Evolutionary conservation across 1,140 invertebrate species (phyloP), one percentile per base, ranked within the genome.

Genomic region (Trialeurodes vaporariorum): DNA sequence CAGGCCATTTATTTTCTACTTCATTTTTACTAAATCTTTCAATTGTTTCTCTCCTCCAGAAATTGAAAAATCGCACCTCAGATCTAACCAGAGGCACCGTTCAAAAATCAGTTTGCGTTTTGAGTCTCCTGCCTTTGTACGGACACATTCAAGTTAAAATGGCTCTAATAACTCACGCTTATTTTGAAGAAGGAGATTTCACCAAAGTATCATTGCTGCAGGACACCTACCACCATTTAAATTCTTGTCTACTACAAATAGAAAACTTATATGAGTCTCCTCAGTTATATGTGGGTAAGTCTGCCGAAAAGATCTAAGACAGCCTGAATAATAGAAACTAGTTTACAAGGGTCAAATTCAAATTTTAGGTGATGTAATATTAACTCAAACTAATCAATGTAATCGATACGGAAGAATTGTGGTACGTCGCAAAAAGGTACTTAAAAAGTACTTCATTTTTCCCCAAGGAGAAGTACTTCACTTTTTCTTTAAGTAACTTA

Each of bases 41-140:
- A 61, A 49, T 66, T 67, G 61, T 71, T 70, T 75, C 68, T 72
- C 67, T 73, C 65, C 81, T 82, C 64, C 75, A 96, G 91, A 90
- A 94, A 85, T 81, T 98, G 26, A 86, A 92, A 73, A 93, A 93
- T 77, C 89, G 88, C 71, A 94, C 94, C n/a, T 89, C 92, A n/a
- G 96, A 98, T 77, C 93, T 99, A 74, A 99, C 96, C 1, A 83
- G 97, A 72, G 94, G 93, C 70, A 93, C 92, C 25, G 92, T 97
- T 26, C 94, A 96, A 80, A 97, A 97, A 78, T 91, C 91, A 75
- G 91, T 94, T 1, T 94, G 92, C 80, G 90, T 95, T 21, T 78
- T 99, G 62, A 95, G 93, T 73, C 87, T 84, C 68, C 81, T 92
- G 71, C 94, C 94, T 24, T 81, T 97, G 9, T 97, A 91, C 81